Evolutionary conservation across 2,888 invertebrate species (phyloP).

Genomic region (Empis livida): DNA sequence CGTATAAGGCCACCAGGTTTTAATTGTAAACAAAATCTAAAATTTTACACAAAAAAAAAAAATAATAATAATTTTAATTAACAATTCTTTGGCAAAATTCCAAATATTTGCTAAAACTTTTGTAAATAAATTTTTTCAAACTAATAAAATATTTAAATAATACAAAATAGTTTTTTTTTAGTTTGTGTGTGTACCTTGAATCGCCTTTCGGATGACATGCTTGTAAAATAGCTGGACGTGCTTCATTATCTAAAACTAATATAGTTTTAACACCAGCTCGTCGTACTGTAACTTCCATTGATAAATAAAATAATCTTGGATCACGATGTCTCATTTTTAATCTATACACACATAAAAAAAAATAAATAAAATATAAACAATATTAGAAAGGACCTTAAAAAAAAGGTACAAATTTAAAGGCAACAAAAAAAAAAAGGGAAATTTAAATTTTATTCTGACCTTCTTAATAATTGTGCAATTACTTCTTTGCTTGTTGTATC

Average conservation of each 20-base stretch:
- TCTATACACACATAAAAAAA: conserved; percentile 15
- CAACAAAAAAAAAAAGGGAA: too few species aligned
- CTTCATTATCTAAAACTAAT: conserved; percentile 73
- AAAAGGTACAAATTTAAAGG: too few species aligned
- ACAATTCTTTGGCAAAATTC: neutral
- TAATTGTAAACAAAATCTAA: conserved; percentile 74
- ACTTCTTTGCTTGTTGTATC: conserved; percentile 81
- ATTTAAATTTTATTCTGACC: conserved; percentile 39
- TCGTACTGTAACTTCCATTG: conserved; percentile 85
- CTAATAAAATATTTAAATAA: too few species aligned
- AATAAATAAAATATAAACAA: neutral
- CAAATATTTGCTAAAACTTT: neutral
- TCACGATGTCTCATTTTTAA: conserved; percentile 81
- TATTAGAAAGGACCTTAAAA: neutral
- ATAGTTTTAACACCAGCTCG: conserved; percentile 72
- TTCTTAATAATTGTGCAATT: conserved; percentile 68
- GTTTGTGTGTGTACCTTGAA: conserved; percentile 54
- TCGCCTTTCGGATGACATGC: conserved; percentile 90
- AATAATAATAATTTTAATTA: neutral
- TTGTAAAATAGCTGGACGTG: conserved; percentile 80
- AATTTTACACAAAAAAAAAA: too few species aligned
- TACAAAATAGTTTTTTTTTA: neutral
- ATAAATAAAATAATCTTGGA: conserved; percentile 81
- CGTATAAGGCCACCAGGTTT: conserved; percentile 83
- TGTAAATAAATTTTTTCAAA: neutral